A percentile compares a stretch with the other conserved stretches of the same genome.
phyloP scores from a whole-genome alignment of 2,113 vertebrate genomes.

The Cryptomyrus ogoouensis region DNA sequence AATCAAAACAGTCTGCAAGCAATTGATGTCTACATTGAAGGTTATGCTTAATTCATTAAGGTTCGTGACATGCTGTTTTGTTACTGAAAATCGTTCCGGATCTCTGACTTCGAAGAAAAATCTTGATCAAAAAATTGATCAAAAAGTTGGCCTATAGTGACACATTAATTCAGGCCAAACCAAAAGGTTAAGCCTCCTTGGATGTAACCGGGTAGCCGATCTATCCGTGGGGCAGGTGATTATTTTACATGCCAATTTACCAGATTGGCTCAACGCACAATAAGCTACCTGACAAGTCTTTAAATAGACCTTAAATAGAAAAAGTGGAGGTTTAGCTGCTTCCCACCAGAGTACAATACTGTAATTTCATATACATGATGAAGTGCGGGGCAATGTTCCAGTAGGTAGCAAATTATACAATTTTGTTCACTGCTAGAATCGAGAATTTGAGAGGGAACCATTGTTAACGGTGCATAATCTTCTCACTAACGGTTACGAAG shows the following conservation, averaged over 20 bases:
- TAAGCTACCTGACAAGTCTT: background rate
- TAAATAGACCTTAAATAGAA: background rate
- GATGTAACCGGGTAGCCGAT: background rate
- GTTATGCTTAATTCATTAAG: too few relatives aligned
- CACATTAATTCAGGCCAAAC: background rate
- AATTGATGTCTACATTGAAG: too few relatives aligned
- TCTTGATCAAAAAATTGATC: too few relatives aligned
- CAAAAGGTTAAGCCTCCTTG: background rate
- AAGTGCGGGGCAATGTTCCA: background rate
- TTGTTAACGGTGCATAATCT: background rate
- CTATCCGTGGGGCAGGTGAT: background rate
- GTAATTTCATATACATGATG: background rate
- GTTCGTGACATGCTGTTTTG: background rate
- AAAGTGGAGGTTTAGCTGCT: background rate
- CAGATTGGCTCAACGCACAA: background rate
- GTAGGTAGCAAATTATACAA: too few relatives aligned
- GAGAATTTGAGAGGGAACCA: background rate
- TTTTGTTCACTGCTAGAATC: background rate
- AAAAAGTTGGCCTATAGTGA: background rate
- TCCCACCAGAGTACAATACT: background rate
- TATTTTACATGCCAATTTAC: background rate
- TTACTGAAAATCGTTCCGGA: too few relatives aligned
- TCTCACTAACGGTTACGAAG: background rate
- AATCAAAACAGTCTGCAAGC: background rate
- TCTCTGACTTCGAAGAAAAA: too few relatives aligned